These are phyloP conservation scores for rabbit (Oryctolagus cuniculus) DNA, from an alignment of 2,113 vertebrate genomes.

Conservation along the genomic window mOryCun1.1 NC_091436.1:81302501-81303000, in stretches of 20 bases:
- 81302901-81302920: not conserved
- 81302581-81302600: not conserved
- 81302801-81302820: not conserved
- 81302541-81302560: not conserved
- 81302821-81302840: not conserved
- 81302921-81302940: not conserved
- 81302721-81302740: not conserved
- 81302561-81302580: not conserved
- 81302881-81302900: not conserved
- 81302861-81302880: not conserved
- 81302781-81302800: not conserved
- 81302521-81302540: not conserved
- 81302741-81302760: not conserved
- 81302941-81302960: not conserved
- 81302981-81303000: constrained; percentile 13
- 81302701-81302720: not conserved
- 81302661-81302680: not conserved
- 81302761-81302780: not conserved
- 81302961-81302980: not conserved
- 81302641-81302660: not conserved
- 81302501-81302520: not conserved
- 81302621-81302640: not conserved
- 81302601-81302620: fast-evolving
- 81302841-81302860: not conserved
- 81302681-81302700: not conserved